A percentile compares a stretch with the other conserved stretches of the same genome.
These are phyloP conservation scores for Leucoraja erinaceus DNA, from an alignment of 2,113 vertebrate species.

Conservation along the genomic window DNA sequence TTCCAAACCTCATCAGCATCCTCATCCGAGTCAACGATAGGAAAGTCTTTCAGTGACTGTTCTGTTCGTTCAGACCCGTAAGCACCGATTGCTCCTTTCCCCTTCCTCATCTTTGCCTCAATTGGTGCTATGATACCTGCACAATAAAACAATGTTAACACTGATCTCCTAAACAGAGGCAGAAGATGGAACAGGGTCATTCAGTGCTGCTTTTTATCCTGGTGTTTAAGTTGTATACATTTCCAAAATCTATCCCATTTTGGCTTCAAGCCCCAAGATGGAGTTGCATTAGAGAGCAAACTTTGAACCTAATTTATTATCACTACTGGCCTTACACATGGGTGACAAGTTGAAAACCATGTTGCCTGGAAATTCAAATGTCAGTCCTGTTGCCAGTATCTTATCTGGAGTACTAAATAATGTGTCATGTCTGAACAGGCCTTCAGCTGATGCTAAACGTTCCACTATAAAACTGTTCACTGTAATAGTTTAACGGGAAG, in stretches of 20 bases:
- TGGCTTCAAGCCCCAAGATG: background rate
- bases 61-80: conserved; percentile 85
- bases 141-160: background rate
- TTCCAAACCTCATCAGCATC: conserved; percentile 82
- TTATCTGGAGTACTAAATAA: background rate
- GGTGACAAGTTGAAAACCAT: background rate
- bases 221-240: too few relatives aligned
- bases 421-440: background rate
- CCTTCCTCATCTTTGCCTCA: conserved; percentile 93
- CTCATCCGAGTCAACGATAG: conserved; percentile 85
- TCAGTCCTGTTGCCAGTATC: too few relatives aligned
- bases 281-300: background rate
- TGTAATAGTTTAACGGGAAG: background rate
- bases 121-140: conserved; percentile 90
- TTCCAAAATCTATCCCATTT: background rate
- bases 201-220: background rate
- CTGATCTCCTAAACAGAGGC: background rate
- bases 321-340: background rate
- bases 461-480: background rate
- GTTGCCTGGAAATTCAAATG: background rate
- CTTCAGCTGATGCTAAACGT: background rate
- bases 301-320: background rate
- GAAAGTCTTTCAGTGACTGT: conserved; percentile 89
- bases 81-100: conserved; percentile 94
- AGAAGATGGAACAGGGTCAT: background rate